Percentiles rank a stretch among this genome's conserved stretches.
phyloP scores from a whole-genome alignment of 2,888 invertebrate genomes.

The Euzophera pinguis region DNA sequence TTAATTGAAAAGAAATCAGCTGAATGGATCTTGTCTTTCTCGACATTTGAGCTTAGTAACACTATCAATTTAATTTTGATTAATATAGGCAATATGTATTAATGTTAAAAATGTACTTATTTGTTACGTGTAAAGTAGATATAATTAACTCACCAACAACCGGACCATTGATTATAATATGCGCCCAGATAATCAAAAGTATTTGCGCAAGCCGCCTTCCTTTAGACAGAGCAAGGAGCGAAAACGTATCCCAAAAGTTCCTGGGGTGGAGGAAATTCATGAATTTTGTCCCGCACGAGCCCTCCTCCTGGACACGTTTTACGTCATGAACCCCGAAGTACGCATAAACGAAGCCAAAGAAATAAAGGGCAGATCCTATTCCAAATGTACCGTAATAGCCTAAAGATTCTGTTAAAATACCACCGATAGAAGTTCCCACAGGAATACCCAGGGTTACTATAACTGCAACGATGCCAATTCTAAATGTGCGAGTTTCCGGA shows the following conservation, averaged over 20 bases:
- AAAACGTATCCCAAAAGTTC: constrained; percentile 63
- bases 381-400: constrained; percentile 71
- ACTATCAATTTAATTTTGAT: no score
- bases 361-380: constrained; percentile 47
- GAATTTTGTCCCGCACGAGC: constrained; percentile 40
- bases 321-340: constrained; percentile 58
- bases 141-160: constrained; percentile 50
- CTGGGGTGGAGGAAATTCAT: constrained; percentile 53
- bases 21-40: no score
- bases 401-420: constrained; percentile 62
- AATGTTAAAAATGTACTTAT: no score
- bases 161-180: constrained; percentile 66
- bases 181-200: constrained; percentile 56
- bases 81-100: no score
- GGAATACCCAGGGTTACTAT: constrained; percentile 73
- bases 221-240: constrained; percentile 49
- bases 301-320: constrained; percentile 41
- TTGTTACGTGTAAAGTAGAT: no score
- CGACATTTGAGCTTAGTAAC: no score
- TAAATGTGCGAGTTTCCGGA: constrained; percentile 78
- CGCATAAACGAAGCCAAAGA: constrained; percentile 56
- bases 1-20: no score
- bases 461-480: constrained; percentile 80
- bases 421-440: constrained; percentile 73
- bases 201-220: constrained; percentile 46